Percentiles rank a stretch among this genome's conserved stretches.
Evolutionary conservation across 1,140 invertebrate genomes (phyloP).

Genomic region (Campodea augens): DNA sequence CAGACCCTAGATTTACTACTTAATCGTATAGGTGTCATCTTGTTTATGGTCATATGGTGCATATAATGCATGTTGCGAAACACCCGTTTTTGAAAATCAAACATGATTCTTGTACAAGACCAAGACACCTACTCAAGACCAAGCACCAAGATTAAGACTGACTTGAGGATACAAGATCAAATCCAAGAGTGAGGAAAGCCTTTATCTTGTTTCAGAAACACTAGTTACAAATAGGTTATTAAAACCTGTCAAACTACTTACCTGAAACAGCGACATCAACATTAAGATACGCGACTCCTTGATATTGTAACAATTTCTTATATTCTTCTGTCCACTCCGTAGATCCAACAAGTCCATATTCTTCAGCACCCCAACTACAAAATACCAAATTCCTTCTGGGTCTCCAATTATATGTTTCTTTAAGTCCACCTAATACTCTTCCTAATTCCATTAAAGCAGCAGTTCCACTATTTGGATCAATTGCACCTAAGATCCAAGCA

Average conservation of each 20-base stretch:
- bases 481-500: constrained; percentile 32
- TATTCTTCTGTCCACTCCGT: constrained; percentile 25
- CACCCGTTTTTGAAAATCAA: too few species aligned
- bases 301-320: constrained; percentile 14
- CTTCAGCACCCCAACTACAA: constrained; percentile 28
- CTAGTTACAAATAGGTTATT: too few species aligned
- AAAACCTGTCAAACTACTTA: too few species aligned
- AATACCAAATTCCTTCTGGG: constrained; percentile 27
- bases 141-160: too few species aligned
- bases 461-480: constrained; percentile 31
- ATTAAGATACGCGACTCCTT: constrained; percentile 22
- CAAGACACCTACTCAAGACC: not conserved
- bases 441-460: constrained; percentile 31
- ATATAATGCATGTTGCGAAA: too few species aligned
- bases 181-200: too few species aligned
- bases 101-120: not conserved
- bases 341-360: constrained; percentile 27
- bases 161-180: too few species aligned
- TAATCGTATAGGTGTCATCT: too few species aligned
- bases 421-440: constrained; percentile 10
- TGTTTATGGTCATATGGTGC: too few species aligned
- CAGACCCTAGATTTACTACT: too few species aligned
- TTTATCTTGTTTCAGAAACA: too few species aligned
- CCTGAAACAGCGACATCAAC: constrained; percentile 13
- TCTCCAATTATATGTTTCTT: constrained; percentile 17